These are phyloP conservation scores for Acanthiza pusilla DNA, from an alignment of 2,797 vertebrate species.

Conservation along the genomic window DNA sequence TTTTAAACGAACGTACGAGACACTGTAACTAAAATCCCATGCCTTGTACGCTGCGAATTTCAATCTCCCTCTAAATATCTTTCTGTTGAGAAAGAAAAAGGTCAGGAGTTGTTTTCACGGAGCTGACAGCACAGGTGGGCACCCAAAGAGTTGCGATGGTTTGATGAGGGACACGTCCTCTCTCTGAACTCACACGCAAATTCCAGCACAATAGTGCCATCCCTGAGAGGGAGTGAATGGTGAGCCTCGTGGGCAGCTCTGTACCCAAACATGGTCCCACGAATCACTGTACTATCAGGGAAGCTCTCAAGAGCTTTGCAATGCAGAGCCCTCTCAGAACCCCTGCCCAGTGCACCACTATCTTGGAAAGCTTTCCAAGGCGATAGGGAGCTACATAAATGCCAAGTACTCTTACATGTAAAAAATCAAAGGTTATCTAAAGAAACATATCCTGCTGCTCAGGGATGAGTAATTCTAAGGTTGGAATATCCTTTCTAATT, in stretches of 20 bases:
- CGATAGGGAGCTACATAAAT: not conserved
- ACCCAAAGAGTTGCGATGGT: not conserved
- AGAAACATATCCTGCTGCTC: not conserved
- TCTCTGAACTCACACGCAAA: not conserved
- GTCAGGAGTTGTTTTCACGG: not conserved
- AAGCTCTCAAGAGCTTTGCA: not conserved
- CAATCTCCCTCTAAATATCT: not conserved
- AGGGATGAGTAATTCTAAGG: not conserved
- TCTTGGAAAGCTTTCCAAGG: not conserved
- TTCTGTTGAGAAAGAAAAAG: not conserved
- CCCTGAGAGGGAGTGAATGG: not conserved
- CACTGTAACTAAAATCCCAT: not conserved
- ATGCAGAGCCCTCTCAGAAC: not conserved
- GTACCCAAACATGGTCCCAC: not conserved
- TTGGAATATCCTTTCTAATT: not conserved
- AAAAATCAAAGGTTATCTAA: conserved; percentile 44
- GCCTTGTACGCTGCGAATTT: not conserved
- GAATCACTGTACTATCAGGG: not conserved
- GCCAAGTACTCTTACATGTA: not conserved
- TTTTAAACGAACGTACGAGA: not conserved
- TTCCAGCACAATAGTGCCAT: not conserved
- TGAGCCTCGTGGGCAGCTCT: not conserved
- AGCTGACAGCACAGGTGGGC: not conserved
- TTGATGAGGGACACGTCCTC: not conserved
- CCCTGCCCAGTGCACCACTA: not conserved